phyloP scores from a whole-genome alignment of 2,888 invertebrate species.

The Drosophila emarginata region DNA sequence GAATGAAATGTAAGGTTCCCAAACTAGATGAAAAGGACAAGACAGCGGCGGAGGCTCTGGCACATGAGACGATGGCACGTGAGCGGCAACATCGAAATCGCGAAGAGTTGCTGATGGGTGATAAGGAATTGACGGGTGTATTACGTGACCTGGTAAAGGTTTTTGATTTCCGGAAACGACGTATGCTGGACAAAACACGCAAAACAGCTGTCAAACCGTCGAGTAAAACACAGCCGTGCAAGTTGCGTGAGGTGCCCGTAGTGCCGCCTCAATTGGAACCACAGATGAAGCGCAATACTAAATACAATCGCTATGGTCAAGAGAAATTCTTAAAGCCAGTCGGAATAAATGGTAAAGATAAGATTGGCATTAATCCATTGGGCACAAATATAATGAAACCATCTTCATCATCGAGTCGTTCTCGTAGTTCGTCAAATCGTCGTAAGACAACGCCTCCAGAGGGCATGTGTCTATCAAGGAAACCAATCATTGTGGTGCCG shows the following conservation, averaged over 20 bases:
- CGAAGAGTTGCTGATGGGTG: conserved; percentile 27
- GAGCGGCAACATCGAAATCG: conserved; percentile 20
- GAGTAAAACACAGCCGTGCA: background rate
- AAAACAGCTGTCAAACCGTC: background rate
- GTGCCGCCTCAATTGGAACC: conserved; percentile 17
- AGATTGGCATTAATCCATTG: conserved; percentile 32
- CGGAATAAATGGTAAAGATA: background rate
- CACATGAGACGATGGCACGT: conserved; percentile 26
- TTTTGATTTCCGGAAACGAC: conserved; percentile 10
- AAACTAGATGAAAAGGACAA: conserved; percentile 13
- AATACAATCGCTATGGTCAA: conserved; percentile 40
- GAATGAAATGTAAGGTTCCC: background rate
- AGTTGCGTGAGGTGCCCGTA: conserved; percentile 25
- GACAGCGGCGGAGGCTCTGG: conserved; percentile 11
- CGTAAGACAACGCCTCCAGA: background rate
- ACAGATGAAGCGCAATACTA: background rate
- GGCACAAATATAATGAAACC: conserved; percentile 4
- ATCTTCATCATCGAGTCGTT: background rate
- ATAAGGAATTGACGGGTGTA: conserved; percentile 22
- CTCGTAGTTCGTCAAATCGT: background rate
- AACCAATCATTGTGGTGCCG: conserved; percentile 49
- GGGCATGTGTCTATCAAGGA: background rate
- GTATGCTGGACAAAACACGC: background rate
- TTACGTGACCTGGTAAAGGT: conserved; percentile 10
- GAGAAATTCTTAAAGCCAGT: conserved; percentile 30